Evolutionary conservation across 2,888 invertebrate genomes (phyloP), one percentile per base, ranked within the genome.

Genomic region (Eulithis testata): DNA sequence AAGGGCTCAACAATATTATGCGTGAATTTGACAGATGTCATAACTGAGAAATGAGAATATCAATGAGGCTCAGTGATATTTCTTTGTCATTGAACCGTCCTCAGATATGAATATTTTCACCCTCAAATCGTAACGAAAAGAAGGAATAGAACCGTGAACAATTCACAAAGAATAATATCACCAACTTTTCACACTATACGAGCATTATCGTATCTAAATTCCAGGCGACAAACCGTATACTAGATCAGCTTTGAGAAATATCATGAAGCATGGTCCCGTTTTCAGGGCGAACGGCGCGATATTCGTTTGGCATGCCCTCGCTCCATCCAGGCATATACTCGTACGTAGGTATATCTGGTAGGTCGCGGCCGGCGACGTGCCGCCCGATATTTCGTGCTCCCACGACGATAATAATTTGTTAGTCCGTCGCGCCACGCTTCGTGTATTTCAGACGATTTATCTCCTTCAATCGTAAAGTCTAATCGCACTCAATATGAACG

Each of bases 401-500:
- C 89, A 79, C 83, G 87, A 84, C 88, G 88, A 87, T 88, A 85
- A 90, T 90, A 91, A 90, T 90, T 90, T 90, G 89, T 90, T 88
- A 84, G 88, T 86, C 85, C 88, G 86, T 87, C 87, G 86, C 83
- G 79, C 81, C 80, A 79, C 80, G 82, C 79, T 79, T 75, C 83
- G 79, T 86, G 84, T 85, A 87, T 84, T 83, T 82, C 83, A 78
- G 71, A 60, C 85, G 78, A 87, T 88, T 86, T 87, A 88, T 88
- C 83, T 84, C 82, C 81, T 84, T 86, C 86, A 86, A 75, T 79
- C 80, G 77, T 78, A 73, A 73, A 77, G 82, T 85, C 85, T 86
- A 87, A 86, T 87, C 85, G 84, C 76, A 68, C 73, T 75, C 79
- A 75, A 84, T 83, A 82, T 80, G 80, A 82, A 78, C 80, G 82